Evolutionary conservation across 2,888 invertebrate species (phyloP).

Genomic region (Argyresthia albistria): DNA sequence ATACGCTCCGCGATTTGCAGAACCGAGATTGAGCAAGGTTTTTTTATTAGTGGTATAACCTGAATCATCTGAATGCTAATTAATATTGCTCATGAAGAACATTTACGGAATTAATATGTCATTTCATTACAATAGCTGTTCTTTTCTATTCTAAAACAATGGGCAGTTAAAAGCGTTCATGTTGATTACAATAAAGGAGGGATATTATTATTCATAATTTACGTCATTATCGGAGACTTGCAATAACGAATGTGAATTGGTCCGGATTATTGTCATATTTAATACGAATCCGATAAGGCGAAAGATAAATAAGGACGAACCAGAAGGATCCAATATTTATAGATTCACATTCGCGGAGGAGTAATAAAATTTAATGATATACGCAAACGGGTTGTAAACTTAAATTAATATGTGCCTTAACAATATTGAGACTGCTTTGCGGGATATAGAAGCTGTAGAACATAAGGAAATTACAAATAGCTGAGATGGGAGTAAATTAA

Average conservation of each 20-base stretch:
- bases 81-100: neutral
- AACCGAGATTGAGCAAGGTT: neutral
- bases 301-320: too few species aligned
- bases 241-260: neutral
- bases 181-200: neutral
- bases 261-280: neutral
- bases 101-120: neutral
- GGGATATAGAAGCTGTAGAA: too few species aligned
- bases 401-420: too few species aligned
- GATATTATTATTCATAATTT: neutral
- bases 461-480: too few species aligned
- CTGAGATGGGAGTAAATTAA: too few species aligned
- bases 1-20: too few species aligned
- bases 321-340: too few species aligned
- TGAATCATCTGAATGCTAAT: neutral
- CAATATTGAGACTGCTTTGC: too few species aligned
- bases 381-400: too few species aligned
- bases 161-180: neutral
- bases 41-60: neutral
- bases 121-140: neutral
- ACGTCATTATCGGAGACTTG: neutral
- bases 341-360: too few species aligned
- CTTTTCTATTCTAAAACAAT: neutral
- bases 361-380: too few species aligned
- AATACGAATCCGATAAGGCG: too few species aligned